Base-by-base conservation (phyloP, 2,888 invertebrate genomes). In the Dysmachus trigonus region DNA sequence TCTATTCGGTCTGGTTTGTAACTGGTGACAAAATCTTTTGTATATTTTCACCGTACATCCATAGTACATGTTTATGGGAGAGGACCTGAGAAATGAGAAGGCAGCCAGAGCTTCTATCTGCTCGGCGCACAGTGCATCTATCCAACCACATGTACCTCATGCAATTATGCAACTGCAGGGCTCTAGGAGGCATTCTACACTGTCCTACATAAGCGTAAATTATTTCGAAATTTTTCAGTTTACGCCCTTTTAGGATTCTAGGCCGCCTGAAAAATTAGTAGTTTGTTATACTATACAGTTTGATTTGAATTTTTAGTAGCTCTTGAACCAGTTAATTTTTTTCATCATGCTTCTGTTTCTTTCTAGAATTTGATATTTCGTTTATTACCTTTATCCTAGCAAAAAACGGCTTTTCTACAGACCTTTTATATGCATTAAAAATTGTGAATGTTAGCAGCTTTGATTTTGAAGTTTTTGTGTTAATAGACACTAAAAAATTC, bases 191-290 rank as follows among this genome's bases (percentile, higher is more conserved):
- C 92, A 92, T 89, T 92, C 92, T 88, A 91, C 92, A 88, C 90
- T 91, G 89, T 91, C 92, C 86, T 91, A 91, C 88, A 89, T 91
- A 90, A 91, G 92, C 90, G 92, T 92, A 92, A 92, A 90, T 89
- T 89, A 87, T 88, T 62, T 22, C 62, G 62, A 62, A 62, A 62
- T 62, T 10, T 62, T 27, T 62, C 77, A 35, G 22, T 35, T 76
- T 76, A 13, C 7, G 72, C 85, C 77, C 79, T 86, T 73, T 88
- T 85, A 13, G 8, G 62, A 27, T 62, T 22, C 62, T 27, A 7
- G 22, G 62, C 62, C 18, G 62, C 18, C 27, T 22, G 22, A 2
- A 27, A 62, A 62, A 62, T 22, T 62, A 27, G 22, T 81, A 81
- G 62, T 81, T 53, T 81, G 8, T 18, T 72, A 51, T 51, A 51